phyloP scores from a whole-genome alignment of 2,797 vertebrate species.

The Sciaenops ocellatus region DNA sequence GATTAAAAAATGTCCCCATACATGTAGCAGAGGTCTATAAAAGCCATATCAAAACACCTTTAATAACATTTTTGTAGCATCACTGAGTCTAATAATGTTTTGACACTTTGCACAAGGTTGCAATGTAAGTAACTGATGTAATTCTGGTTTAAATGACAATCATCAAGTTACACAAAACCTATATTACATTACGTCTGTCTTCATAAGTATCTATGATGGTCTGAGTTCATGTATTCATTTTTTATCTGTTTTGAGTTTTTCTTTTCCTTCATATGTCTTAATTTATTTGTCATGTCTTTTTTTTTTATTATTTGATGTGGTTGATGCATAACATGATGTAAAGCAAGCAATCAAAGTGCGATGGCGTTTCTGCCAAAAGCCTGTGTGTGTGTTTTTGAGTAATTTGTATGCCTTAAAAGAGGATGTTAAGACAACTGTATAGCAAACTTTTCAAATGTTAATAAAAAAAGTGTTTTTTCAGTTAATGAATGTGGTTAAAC shows the following conservation, averaged over 20 bases:
- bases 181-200: background rate
- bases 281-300: conserved; percentile 63
- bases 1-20: background rate
- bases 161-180: conserved; percentile 7
- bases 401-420: conserved; percentile 27
- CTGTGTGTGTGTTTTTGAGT: conserved; percentile 8
- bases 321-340: conserved; percentile 8
- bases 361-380: conserved; percentile 24
- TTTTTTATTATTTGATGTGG: background rate
- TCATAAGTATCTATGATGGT: background rate
- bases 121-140: conserved; percentile 20
- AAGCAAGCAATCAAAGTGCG: conserved; percentile 30
- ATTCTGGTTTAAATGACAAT: conserved; percentile 6
- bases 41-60: conserved; percentile 15
- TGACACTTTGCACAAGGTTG: conserved; percentile 4
- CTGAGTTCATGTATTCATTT: conserved; percentile 16
- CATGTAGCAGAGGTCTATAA: background rate
- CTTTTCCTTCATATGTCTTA: conserved; percentile 40
- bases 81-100: conserved; percentile 10
- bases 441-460: conserved; percentile 21
- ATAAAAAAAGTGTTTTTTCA: conserved; percentile 11
- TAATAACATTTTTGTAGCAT: conserved; percentile 17
- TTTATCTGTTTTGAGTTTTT: background rate
- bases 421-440: conserved; percentile 13
- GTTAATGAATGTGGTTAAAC: conserved; percentile 8